A percentile compares a stretch with the other conserved stretches of the same genome.
Conservation (phyloP, 2,888 invertebrate species). For the Limenitis camilla region DNA sequence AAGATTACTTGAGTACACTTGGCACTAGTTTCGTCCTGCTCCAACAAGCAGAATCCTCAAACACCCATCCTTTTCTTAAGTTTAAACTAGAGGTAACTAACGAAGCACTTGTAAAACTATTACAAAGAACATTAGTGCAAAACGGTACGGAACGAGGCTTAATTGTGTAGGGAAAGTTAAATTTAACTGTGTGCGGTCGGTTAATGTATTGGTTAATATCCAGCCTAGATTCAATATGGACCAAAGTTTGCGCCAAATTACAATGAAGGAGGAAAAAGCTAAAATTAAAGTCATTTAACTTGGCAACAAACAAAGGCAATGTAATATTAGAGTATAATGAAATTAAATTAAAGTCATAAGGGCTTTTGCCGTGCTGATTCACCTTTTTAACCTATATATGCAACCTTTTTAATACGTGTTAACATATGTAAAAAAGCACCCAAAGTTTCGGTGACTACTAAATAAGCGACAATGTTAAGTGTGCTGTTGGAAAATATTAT, state of each 20-base stretch:
- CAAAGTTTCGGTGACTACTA: too few species aligned
- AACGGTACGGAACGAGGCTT: slow-evolving; percentile 23
- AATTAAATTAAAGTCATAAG: too few species aligned
- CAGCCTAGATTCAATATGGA: slow-evolving; percentile 8
- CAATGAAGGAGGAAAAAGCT: not conserved
- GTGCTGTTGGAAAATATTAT: too few species aligned
- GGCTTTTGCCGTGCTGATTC: too few species aligned
- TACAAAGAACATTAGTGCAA: slow-evolving; percentile 23
- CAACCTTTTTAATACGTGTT: too few species aligned
- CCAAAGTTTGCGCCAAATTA: not conserved
- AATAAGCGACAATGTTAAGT: too few species aligned
- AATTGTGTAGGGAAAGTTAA: slow-evolving; percentile 26
- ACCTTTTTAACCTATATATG: too few species aligned
- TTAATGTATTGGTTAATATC: slow-evolving; percentile 25
- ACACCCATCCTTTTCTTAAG: slow-evolving; percentile 4
- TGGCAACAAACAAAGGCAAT: not conserved
- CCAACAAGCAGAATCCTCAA: not conserved
- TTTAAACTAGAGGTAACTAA: slow-evolving; percentile 16
- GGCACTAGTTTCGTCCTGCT: not conserved
- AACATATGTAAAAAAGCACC: too few species aligned
- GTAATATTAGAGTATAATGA: too few species aligned
- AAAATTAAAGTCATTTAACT: not conserved
- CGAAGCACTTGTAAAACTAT: slow-evolving; percentile 32
- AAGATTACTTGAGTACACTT: not conserved
- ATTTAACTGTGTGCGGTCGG: slow-evolving; percentile 25